Conservation (phyloP, 2,888 invertebrate species). For the Mylabris sibirica region DNA sequence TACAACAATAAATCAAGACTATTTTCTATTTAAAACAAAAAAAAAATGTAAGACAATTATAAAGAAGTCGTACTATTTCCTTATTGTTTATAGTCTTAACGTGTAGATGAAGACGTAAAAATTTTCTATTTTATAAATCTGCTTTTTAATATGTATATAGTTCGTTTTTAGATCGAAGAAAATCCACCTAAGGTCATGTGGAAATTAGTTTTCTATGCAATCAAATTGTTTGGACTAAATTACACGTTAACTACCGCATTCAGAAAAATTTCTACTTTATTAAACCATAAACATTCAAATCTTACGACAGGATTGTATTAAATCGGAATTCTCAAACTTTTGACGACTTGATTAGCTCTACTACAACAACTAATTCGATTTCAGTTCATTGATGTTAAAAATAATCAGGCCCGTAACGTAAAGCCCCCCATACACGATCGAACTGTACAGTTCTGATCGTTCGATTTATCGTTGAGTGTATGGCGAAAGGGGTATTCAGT, state of each 20-base stretch:
- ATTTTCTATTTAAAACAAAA: background rate
- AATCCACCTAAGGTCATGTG: background rate
- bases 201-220: background rate
- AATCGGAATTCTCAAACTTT: background rate
- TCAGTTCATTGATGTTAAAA: no score
- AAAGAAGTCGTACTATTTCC: background rate
- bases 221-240: background rate
- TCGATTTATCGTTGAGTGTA: no score
- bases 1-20: background rate
- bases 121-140: background rate
- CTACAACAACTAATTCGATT: no score
- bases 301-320: no score
- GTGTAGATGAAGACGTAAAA: background rate
- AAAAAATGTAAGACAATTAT: background rate
- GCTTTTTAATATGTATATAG: no score
- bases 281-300: background rate
- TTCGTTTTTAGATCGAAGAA: background rate
- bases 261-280: background rate
- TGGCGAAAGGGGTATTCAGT: no score
- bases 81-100: background rate
- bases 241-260: background rate
- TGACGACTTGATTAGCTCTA: background rate
- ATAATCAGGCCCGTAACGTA: no score
- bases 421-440: no score
- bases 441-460: no score